Evolutionary conservation across 2,888 invertebrate genomes (phyloP), one percentile per base, ranked within the genome.

Genomic region (Himalopsyche tibetana): DNA sequence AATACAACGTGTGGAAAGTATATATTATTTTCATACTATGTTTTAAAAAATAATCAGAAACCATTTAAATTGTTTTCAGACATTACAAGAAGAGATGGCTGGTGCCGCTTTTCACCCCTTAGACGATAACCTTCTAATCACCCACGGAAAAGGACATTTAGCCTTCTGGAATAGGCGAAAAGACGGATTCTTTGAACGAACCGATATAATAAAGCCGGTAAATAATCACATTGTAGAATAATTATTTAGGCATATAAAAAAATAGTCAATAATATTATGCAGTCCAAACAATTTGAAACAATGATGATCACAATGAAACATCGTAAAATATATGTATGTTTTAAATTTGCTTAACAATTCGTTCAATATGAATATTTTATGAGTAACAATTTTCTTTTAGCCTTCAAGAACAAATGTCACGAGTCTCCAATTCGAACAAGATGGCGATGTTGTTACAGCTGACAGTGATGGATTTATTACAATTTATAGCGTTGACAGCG

Each of bases 91-190:
- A 91, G 96, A 97, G 89, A 92, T 98, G 79, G 96, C 96, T 0
- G 97, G 98, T 0, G 97, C 97, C 0, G 96, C 96, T 0, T 98
- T 98, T 91, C 98, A 98, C 91, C 98, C 98, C 0, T 93, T 97
- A 51, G 98, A 98, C 90, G 98, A 98, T 90, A 98, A 97, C 91
- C 94, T 98, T 40, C 94, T 98, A 87, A 97, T 98, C 89, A 98
- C 98, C 0, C 97, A 97, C 90, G 98, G 98, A 2, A 96, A 97
- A 89, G 97, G 97, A 0, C 98, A 98, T 91, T 92, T 98, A 88
- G 97, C 98, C 0, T 98, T 98, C 91, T 98, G 98, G 98, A 98
- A 97, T 90, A 94, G 98, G 86, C 94, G 97, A 88, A 97, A 97
- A 92, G 98, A 98, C 90, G 97, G 97, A 69, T 98, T 96, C 92